Evolutionary conservation across 1,140 invertebrate genomes (phyloP), one percentile per base, ranked within the genome.

Genomic region (Spodoptera litura): DNA sequence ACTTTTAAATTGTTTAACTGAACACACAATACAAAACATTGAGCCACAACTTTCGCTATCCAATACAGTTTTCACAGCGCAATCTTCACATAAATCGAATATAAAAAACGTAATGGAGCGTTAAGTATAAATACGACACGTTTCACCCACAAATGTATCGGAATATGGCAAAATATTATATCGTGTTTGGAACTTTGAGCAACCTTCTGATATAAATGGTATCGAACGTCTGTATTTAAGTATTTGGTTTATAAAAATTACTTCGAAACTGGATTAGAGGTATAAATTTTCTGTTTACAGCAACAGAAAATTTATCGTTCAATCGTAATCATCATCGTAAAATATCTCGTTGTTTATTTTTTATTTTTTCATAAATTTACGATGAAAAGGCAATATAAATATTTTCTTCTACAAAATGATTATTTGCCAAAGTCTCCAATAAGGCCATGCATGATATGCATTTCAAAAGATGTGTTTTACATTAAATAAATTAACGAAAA

Each of bases 11-110:
- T 15, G 10, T n/a, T 25, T 15, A 13, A 55, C 13, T 9, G n/a
- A 35, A 72, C 51, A 15, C 53, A 72, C 70, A 72, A 25, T 49
- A 58, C 70, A 72, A 35, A 38, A 38, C 56, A 74, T 35, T 58
- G 15, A 38, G 10, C 44, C 38, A 15, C 20, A 74, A 74, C 35
- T 59, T 55, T 74, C 20, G 38, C 35, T 49, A 61, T 74, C 71
- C 56, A 74, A 74, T 58, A 61, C 71, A 20, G 56, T 74, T 38
- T 56, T 49, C 71, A 61, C 71, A 61, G 15, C 71, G 71, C 71
- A 74, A 61, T 74, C 71, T 74, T 74, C 71, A 74, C 71, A 74
- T 74, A 74, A 74, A 74, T 74, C 71, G 71, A 61, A 52, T 61
- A 74, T 74, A 74, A 74, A 74, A 74, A 58, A 44, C 55, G 71